Base-by-base conservation (phyloP, 2,888 invertebrate species). In the Cerceris ruficornis region DNA sequence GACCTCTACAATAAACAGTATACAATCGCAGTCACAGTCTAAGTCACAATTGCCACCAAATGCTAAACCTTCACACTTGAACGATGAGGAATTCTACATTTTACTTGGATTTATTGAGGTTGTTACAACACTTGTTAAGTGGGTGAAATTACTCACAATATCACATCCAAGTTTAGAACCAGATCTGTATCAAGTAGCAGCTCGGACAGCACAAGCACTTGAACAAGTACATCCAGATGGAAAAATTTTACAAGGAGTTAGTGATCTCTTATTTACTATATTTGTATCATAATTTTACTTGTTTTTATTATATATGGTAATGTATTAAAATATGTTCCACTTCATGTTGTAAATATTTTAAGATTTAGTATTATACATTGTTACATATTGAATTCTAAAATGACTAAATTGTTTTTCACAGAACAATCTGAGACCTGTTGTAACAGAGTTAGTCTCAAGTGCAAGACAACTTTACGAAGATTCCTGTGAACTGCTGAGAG, bases 81-180 rank as follows among this genome's bases (percentile, higher is more conserved):
- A 94, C 5, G 94, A 94, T 1, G 95, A 96, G 7, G 97, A 98
- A 91, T 94, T 95, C 82, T 93, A 94, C 7, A 94, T 96, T 61
- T 93, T 98, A 1, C 93, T 97, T 6, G 95, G 95, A 55, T 95
- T 98, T 89, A 95, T 98, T 28, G 98, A 98, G 91, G 96, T 96
- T 43, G 95, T 97, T 62, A 96, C 96, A 72, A 95, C 96, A 0
- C 94, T 98, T n/a, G 96, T 97, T n/a, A 97, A 97, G 93, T 96
- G 96, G 94, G 96, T 96, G 2, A 94, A 95, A 91, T 80, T 93
- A 83, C 93, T 96, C 50, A 94, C 95, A 55, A 95, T 96, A 82
- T 95, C 95, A 17, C 94, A 96, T 92, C 95, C 95, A 54, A 93
- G 93, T 49, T 92, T 96, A 50, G 96, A 96, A 85, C 94, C 95